Evolutionary conservation across 2,113 vertebrate genomes (phyloP).

Genomic region (Rana temporaria): DNA sequence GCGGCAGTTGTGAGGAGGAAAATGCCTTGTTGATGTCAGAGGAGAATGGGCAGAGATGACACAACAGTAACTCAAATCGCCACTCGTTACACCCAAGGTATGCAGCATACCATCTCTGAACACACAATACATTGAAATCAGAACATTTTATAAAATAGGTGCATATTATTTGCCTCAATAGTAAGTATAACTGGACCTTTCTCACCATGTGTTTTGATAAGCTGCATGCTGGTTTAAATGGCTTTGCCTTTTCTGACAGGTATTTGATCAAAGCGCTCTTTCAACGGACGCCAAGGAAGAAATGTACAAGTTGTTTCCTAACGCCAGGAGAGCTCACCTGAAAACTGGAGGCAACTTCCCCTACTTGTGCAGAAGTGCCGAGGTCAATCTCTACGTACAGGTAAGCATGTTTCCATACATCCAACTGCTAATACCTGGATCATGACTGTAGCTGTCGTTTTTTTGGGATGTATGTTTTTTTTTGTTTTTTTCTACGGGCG

Average conservation of each 20-base stretch:
- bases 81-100: no score
- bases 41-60: no score
- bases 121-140: no score
- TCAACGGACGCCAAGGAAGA: slow-evolving; percentile 96
- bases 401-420: slow-evolving; percentile 66
- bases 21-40: no score
- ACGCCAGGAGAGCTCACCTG: slow-evolving; percentile 93
- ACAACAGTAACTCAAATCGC: no score
- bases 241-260: slow-evolving; percentile 68
- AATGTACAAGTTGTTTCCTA: slow-evolving; percentile 97
- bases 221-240: not conserved
- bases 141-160: no score
- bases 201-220: no score
- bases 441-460: not conserved
- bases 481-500: not conserved
- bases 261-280: slow-evolving; percentile 97
- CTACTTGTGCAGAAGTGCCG: slow-evolving; percentile 93
- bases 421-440: not conserved
- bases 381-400: slow-evolving; percentile 96
- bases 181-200: no score
- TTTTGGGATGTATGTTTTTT: no score
- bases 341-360: slow-evolving; percentile 98
- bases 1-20: no score
- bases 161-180: no score
- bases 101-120: no score